Conservation (phyloP, 2,797 vertebrate genomes). For the Rallus crepitans region DNA sequence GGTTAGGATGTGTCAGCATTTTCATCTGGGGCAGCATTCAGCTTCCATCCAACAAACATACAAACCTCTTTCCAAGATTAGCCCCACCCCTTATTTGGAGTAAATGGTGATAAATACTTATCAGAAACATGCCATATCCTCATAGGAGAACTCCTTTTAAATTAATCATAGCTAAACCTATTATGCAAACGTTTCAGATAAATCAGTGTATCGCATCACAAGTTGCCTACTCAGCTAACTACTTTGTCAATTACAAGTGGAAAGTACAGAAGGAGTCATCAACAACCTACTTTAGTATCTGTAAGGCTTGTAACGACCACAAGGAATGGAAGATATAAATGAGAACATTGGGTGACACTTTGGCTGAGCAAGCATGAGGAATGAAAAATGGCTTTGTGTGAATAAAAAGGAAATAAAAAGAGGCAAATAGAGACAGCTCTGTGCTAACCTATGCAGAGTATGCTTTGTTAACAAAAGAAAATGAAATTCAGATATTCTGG, state of each 20-base stretch:
- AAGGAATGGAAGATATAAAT: slow-evolving; percentile 22
- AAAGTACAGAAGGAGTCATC: background rate
- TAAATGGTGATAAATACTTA: background rate
- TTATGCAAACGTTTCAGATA: background rate
- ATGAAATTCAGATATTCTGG: background rate
- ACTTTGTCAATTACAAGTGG: background rate
- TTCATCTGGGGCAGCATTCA: background rate
- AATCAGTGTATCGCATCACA: background rate
- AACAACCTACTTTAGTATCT: background rate
- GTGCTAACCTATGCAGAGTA: background rate
- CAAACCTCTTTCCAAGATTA: slow-evolving; percentile 2
- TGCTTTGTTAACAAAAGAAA: background rate
- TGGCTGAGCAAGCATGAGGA: background rate
- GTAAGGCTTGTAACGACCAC: background rate
- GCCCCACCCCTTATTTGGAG: background rate
- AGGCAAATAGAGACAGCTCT: background rate
- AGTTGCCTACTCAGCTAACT: background rate
- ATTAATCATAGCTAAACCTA: slow-evolving; percentile 8
- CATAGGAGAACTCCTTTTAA: background rate
- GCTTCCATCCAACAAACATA: background rate
- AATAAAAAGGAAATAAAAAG: slow-evolving; percentile 33
- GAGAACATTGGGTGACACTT: background rate
- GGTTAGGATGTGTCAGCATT: background rate
- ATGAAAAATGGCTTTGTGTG: background rate
- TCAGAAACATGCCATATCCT: background rate